Conservation (phyloP, 2,797 vertebrate genomes). For the Hoplostethus mediterraneus region DNA sequence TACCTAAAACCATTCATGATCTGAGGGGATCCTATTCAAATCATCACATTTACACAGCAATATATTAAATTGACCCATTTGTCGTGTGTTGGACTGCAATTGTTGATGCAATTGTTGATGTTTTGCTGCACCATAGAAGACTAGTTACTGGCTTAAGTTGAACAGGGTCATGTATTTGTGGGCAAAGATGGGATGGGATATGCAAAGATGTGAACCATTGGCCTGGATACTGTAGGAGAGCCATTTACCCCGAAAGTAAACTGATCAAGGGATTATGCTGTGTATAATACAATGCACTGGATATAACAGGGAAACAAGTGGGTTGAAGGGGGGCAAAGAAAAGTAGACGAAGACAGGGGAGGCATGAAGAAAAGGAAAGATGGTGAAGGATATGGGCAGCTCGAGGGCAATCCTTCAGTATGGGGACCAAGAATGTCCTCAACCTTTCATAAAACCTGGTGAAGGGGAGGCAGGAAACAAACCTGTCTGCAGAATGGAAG, state of each 20-base stretch:
- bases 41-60: slow-evolving; percentile 41
- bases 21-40: slow-evolving; percentile 46
- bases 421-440: slow-evolving; percentile 62
- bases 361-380: slow-evolving; percentile 60
- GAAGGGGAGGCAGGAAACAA: slow-evolving; percentile 61
- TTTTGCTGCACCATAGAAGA: background rate
- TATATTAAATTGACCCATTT: background rate
- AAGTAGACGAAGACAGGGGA: slow-evolving; percentile 69
- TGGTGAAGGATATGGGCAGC: slow-evolving; percentile 69
- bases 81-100: background rate
- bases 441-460: slow-evolving; percentile 49
- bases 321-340: slow-evolving; percentile 71
- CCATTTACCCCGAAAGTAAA: slow-evolving; percentile 5
- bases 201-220: slow-evolving; percentile 35
- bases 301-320: slow-evolving; percentile 34
- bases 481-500: slow-evolving; percentile 66
- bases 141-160: background rate
- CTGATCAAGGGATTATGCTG: background rate
- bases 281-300: background rate
- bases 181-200: background rate
- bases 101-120: background rate
- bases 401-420: slow-evolving; percentile 54
- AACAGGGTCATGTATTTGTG: background rate
- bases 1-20: slow-evolving; percentile 55
- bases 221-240: slow-evolving; percentile 22